Evolutionary conservation across 2,797 vertebrate species (phyloP).

Genomic region (Sylvilagus floridanus): DNA sequence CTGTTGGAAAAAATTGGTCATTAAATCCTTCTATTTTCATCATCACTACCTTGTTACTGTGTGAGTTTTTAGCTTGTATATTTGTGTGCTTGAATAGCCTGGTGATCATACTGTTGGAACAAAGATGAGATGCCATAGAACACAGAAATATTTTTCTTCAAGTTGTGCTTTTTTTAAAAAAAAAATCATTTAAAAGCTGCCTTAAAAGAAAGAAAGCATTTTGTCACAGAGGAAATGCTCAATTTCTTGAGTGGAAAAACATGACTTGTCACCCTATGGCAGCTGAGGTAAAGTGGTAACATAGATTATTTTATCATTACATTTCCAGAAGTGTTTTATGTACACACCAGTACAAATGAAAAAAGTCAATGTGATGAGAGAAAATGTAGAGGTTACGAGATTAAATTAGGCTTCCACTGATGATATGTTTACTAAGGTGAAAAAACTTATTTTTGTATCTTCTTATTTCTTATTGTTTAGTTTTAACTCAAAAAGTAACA

Average conservation of each 20-base stretch:
- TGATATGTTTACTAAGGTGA: background rate
- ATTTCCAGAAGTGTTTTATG: background rate
- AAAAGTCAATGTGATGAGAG: background rate
- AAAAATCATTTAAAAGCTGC: no score
- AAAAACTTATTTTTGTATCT: constrained; percentile 19
- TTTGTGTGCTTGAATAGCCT: background rate
- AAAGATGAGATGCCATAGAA: background rate
- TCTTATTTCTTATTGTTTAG: background rate
- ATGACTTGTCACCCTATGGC: background rate
- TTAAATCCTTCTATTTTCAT: background rate
- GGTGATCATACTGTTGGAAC: rapidly evolving
- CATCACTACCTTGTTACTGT: background rate
- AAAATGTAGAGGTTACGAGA: background rate
- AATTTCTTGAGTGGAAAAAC: background rate
- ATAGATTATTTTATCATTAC: background rate
- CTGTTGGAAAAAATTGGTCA: background rate
- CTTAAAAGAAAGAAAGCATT: background rate
- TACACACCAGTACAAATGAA: background rate
- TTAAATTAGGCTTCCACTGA: background rate
- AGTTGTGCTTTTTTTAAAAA: background rate
- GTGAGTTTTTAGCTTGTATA: background rate
- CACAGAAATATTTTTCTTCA: background rate
- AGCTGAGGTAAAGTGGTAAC: background rate
- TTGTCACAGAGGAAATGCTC: background rate
- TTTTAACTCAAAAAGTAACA: background rate